These are phyloP conservation scores for Cantharis rufa DNA, from an alignment of 2,888 invertebrate species.

Conservation along the genomic window DNA sequence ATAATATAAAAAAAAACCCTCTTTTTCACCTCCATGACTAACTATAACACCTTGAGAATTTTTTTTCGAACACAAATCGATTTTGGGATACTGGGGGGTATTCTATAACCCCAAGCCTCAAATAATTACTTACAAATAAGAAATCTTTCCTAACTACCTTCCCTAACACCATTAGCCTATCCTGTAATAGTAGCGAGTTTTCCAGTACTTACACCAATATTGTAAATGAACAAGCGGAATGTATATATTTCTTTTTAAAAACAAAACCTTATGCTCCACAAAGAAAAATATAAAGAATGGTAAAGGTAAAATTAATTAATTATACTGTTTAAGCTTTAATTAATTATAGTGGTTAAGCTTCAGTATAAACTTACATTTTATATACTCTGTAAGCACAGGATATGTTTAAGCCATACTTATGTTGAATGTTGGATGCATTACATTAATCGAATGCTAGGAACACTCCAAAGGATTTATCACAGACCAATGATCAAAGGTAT, in stretches of 20 bases:
- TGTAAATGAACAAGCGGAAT: too few relatives aligned
- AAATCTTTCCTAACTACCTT: too few relatives aligned
- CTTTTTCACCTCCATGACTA: too few relatives aligned
- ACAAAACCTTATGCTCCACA: neutral
- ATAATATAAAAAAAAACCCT: too few relatives aligned
- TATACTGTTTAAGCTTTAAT: neutral
- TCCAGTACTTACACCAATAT: too few relatives aligned
- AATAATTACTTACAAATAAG: too few relatives aligned
- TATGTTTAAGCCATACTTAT: neutral
- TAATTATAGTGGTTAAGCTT: neutral
- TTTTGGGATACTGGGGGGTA: too few relatives aligned
- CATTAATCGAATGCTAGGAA: constrained; percentile 45
- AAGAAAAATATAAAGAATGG: neutral
- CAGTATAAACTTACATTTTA: neutral
- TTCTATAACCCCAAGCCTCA: too few relatives aligned
- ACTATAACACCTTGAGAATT: too few relatives aligned
- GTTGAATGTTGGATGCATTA: constrained; percentile 36
- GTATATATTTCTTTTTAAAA: neutral
- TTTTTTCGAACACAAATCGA: too few relatives aligned
- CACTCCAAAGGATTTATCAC: constrained; percentile 39
- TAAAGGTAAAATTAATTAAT: neutral
- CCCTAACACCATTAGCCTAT: too few relatives aligned
- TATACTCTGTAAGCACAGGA: neutral
- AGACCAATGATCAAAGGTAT: constrained; percentile 40
- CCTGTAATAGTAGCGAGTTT: too few relatives aligned